phyloP scores from a whole-genome alignment of 2,888 invertebrate genomes.

The Nemotelus pantherinus region DNA sequence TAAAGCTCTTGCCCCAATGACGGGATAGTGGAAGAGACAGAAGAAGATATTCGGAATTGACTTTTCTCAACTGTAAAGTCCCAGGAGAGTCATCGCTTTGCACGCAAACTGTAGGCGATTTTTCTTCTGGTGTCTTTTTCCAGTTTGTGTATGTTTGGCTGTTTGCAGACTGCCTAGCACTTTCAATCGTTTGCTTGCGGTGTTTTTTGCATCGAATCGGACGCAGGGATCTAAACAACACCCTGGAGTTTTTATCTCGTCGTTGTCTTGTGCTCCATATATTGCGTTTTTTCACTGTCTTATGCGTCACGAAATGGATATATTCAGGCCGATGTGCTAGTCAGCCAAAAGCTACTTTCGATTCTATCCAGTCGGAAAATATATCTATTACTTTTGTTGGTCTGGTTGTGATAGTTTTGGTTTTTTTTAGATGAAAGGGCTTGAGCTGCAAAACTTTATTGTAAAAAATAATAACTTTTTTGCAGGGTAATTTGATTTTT shows the following conservation, averaged over 20 bases:
- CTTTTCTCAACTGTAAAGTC: constrained; percentile 1
- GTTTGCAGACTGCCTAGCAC: constrained; percentile 1
- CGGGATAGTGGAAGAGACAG: constrained; percentile 2
- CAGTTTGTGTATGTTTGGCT: background rate
- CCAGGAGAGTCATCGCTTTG: constrained; percentile 46
- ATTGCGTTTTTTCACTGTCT: background rate
- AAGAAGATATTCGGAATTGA: background rate
- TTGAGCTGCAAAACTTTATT: too few relatives aligned
- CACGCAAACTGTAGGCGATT: constrained; percentile 46
- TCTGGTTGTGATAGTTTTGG: too few relatives aligned
- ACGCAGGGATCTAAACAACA: constrained; percentile 34
- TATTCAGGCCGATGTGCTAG: background rate
- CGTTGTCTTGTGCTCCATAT: background rate
- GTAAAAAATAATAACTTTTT: too few relatives aligned
- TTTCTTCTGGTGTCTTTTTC: constrained; percentile 29
- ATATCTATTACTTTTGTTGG: too few relatives aligned
- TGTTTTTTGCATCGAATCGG: background rate
- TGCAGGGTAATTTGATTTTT: too few relatives aligned
- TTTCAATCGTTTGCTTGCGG: too few relatives aligned
- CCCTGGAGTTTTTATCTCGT: constrained; percentile 35
- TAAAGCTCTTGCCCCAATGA: too few relatives aligned
- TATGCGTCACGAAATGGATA: background rate
- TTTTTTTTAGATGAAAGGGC: too few relatives aligned
- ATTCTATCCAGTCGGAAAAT: too few relatives aligned
- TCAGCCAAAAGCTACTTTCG: too few relatives aligned